Conservation (phyloP, 2,888 invertebrate species). For the Nemurella pictetii region DNA sequence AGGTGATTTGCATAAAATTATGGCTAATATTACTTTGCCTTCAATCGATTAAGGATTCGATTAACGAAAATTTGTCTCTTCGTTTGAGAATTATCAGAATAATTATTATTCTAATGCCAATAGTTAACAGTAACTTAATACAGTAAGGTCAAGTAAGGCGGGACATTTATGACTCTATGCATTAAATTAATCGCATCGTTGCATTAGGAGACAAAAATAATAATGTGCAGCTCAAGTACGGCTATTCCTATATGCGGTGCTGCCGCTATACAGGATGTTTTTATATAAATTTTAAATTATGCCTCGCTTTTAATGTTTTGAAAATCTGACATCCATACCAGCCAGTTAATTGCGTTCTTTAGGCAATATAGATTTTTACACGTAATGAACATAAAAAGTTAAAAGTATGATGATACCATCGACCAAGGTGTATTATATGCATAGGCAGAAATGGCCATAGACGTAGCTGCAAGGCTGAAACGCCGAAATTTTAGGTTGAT, state of each 20-base stretch:
- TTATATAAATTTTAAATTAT: neutral
- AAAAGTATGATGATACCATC: neutral
- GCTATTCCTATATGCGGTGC: neutral
- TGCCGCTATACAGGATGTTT: neutral
- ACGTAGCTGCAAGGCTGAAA: neutral
- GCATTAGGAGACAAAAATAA: neutral
- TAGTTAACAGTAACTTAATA: neutral
- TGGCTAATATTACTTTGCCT: neutral
- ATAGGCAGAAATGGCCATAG: neutral
- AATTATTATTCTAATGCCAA: neutral
- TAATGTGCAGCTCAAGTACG: neutral
- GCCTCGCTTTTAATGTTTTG: neutral
- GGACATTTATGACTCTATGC: neutral
- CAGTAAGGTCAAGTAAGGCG: neutral
- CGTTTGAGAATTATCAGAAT: neutral
- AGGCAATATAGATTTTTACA: neutral
- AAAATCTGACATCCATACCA: neutral
- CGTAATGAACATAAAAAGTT: neutral
- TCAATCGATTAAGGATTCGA: neutral
- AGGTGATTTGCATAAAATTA: neutral
- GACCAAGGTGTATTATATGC: too few species aligned
- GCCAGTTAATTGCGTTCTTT: neutral
- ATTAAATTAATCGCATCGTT: neutral
- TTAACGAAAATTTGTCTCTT: neutral
- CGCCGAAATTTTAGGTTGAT: neutral